phyloP scores from a whole-genome alignment of 2,113 vertebrate genomes.

The Esox niger region DNA sequence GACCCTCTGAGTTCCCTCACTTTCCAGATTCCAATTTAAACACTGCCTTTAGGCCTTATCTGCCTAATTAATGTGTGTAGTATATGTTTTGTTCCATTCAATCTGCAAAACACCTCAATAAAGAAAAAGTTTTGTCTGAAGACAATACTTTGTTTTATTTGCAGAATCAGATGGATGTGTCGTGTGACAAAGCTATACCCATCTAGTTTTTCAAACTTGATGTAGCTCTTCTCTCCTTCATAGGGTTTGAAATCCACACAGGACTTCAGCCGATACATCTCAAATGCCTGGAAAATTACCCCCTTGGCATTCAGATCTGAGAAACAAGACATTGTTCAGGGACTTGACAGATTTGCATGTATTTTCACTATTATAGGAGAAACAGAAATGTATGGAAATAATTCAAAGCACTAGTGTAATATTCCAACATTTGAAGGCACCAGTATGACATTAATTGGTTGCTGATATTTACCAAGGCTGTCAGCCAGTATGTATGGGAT shows the following conservation, averaged over 20 bases:
- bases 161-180: background rate
- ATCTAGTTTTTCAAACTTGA: constrained; percentile 69
- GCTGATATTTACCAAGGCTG: constrained; percentile 68
- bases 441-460: no score
- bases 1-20: no score
- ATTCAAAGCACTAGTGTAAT: no score
- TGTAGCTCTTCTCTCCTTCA: constrained; percentile 73
- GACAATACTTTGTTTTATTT: no score
- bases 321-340: background rate
- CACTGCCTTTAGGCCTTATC: no score
- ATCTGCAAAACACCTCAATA: no score
- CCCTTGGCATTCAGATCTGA: constrained; percentile 43
- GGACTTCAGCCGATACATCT: constrained; percentile 81
- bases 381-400: no score
- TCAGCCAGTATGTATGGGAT: constrained; percentile 79
- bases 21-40: no score
- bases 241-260: constrained; percentile 84
- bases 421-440: no score
- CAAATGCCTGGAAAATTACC: constrained; percentile 74
- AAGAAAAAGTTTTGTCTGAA: no score
- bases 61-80: no score
- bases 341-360: background rate
- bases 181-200: constrained; percentile 64
- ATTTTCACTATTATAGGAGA: background rate
- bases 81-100: background rate